A percentile compares a stretch with the other conserved stretches of the same genome.
These are phyloP conservation scores for Pseudomugil tenellus DNA, from an alignment of 2,797 vertebrate genomes.

Conservation along the genomic window DNA sequence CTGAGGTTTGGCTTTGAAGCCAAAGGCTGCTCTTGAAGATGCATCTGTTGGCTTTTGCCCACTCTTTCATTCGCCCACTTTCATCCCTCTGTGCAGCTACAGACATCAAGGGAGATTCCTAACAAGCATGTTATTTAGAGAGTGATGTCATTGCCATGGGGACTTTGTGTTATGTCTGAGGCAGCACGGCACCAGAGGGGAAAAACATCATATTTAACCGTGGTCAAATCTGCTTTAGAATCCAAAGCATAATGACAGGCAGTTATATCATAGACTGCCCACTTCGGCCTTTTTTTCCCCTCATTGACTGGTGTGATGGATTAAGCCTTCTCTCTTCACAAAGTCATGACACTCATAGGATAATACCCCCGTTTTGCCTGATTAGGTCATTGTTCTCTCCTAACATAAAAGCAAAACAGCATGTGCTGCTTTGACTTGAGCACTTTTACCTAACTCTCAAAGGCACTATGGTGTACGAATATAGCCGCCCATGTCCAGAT, in stretches of 20 bases:
- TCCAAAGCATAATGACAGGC: constrained; percentile 65
- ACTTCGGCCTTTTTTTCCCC: constrained; percentile 20
- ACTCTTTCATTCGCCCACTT: constrained; percentile 71
- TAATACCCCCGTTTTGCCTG: constrained; percentile 34
- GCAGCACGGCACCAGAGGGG: constrained; percentile 51
- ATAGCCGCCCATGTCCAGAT: constrained; percentile 61
- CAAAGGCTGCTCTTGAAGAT: constrained; percentile 66
- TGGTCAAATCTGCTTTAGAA: constrained; percentile 56
- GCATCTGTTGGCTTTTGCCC: constrained; percentile 71
- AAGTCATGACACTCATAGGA: constrained; percentile 19
- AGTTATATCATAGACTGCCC: constrained; percentile 47
- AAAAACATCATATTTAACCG: constrained; percentile 58
- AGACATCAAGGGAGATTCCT: constrained; percentile 80
- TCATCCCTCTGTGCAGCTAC: constrained; percentile 64
- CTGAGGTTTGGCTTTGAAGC: constrained; percentile 78
- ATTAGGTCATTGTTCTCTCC: constrained; percentile 48
- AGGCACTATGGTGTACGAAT: constrained; percentile 45
- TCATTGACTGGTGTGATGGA: not conserved
- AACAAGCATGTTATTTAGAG: constrained; percentile 79
- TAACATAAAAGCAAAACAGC: constrained; percentile 27
- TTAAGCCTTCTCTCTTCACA: constrained; percentile 12
- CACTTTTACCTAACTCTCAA: constrained; percentile 48
- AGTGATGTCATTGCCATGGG: constrained; percentile 72
- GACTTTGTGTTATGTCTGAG: constrained; percentile 79
- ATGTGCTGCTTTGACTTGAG: constrained; percentile 12